Evolutionary conservation across 1,140 invertebrate genomes (phyloP).

Genomic region (Chrysomallon squamiferum): DNA sequence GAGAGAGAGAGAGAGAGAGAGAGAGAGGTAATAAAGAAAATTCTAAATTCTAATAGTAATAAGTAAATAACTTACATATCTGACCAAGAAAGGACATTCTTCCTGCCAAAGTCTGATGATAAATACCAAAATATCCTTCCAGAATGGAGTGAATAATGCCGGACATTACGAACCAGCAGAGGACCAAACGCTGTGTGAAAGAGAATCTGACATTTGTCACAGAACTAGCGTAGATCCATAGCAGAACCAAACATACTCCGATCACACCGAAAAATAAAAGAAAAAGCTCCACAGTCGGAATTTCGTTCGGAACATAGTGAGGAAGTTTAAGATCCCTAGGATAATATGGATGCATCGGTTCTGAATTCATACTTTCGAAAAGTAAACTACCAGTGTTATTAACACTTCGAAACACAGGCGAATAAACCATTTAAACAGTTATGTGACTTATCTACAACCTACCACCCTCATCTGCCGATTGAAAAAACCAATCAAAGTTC

Average conservation of each 20-base stretch:
- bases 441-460: too few species aligned
- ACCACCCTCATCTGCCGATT: too few species aligned
- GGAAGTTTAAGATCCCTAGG: slow-evolving; percentile 39
- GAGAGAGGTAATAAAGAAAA: too few species aligned
- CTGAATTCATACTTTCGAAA: too few species aligned
- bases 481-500: too few species aligned
- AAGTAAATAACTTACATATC: slow-evolving; percentile 49
- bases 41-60: too few species aligned
- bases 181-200: slow-evolving; percentile 24
- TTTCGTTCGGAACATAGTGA: slow-evolving; percentile 47
- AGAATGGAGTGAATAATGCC: slow-evolving; percentile 54
- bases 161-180: slow-evolving; percentile 54
- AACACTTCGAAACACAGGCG: too few species aligned
- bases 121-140: slow-evolving; percentile 53
- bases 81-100: slow-evolving; percentile 50
- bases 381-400: too few species aligned
- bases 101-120: slow-evolving; percentile 43
- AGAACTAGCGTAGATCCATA: slow-evolving; percentile 22
- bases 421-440: too few species aligned
- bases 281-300: slow-evolving; percentile 28
- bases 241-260: slow-evolving; percentile 16
- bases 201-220: slow-evolving; percentile 23
- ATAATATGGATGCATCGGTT: slow-evolving; percentile 38
- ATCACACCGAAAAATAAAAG: slow-evolving; percentile 36
- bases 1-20: too few species aligned